These are phyloP conservation scores for Drosophila greeni DNA, from an alignment of 2,888 invertebrate genomes.

Conservation along the genomic window DNA sequence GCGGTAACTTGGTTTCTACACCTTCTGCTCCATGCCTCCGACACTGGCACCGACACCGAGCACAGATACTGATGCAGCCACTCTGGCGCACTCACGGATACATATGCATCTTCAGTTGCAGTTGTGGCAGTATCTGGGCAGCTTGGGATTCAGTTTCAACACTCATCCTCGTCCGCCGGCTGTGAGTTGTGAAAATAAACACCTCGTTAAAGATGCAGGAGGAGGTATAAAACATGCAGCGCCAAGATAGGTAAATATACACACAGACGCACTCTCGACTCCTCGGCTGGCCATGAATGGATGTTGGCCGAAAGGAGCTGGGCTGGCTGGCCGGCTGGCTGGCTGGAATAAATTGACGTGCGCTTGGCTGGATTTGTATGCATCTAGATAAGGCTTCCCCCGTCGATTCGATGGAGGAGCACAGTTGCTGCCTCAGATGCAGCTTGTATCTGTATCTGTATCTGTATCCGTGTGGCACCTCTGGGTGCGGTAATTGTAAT, in stretches of 20 bases:
- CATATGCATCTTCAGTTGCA: conserved; percentile 2
- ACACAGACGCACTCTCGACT: conserved; percentile 9
- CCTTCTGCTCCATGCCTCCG: conserved; percentile 48
- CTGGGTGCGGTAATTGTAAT: conserved; percentile 76
- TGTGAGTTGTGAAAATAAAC: conserved; percentile 76
- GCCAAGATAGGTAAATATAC: conserved; percentile 66
- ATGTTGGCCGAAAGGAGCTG: conserved; percentile 41
- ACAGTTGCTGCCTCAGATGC: conserved; percentile 38
- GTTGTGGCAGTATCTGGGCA: conserved; percentile 22
- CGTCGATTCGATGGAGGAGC: conserved; percentile 38
- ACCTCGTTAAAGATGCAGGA: conserved; percentile 76
- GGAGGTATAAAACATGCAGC: conserved; percentile 74
- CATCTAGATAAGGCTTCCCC: conserved; percentile 72
- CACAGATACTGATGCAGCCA: conserved; percentile 49
- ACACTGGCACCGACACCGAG: not conserved
- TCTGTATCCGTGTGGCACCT: conserved; percentile 65
- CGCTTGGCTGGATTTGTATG: conserved; percentile 74
- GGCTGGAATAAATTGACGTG: conserved; percentile 75
- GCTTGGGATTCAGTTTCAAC: conserved; percentile 8
- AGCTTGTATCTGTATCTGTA: conserved; percentile 31
- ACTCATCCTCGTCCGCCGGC: conserved; percentile 41
- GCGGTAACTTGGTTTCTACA: conserved; percentile 72
- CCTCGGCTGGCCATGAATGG: conserved; percentile 28
- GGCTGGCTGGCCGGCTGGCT: conserved; percentile 61
- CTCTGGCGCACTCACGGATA: conserved; percentile 37